Base-by-base conservation (phyloP, 64 coral and sea anemone genomes). In the Catalaphyllia jardinei region DNA sequence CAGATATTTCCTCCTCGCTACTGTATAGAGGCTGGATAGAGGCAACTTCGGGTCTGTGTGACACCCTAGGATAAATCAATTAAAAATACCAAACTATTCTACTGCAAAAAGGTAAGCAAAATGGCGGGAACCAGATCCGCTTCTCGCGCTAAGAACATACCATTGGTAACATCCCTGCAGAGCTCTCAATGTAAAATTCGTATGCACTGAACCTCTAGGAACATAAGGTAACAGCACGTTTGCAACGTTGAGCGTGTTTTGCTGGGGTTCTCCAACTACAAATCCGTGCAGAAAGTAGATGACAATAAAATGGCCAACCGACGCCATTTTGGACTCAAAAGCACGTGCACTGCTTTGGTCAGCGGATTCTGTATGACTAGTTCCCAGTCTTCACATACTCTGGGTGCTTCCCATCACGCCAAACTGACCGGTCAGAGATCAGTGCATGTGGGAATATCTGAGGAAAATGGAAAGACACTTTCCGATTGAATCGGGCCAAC, bases 1-100 rank as follows among this genome's bases (percentile, higher is more conserved):
- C 88, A 33, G 72, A 75, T 77, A 82, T 75, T 8, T 92, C 74
- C 6, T 93, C 76, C 28, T 90, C 82, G 33, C 30, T 82, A 15
- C 67, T 60, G 30, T 96, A 96, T 11, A 93, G 4, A 62, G 95
- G 95, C 60, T 89, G 86, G 4, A 93, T 64, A 24, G 88, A 88
- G 8, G 88, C 95, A 50, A 96, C 92, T 60, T 96, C 95, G 10
- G 95, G 95, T 93, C 95, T 93, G 49, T 91, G 93, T 51, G 95
- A 96, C 18, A 75, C 72, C 95, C 95, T 96, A 22, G 6, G 52
- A 5, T 46, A 89, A 50, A 75, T 52, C 16, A 74, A 14, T n/a
- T 5, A 6, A 46, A 94, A 57, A 62, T 17, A 87, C 18, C 2
- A 63, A 8, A 30, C 14, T 71, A 8, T 50, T 57, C 12, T 4